These are phyloP conservation scores for Bostrychus sinensis DNA, from an alignment of 2,113 vertebrate species.

Conservation along the genomic window DNA sequence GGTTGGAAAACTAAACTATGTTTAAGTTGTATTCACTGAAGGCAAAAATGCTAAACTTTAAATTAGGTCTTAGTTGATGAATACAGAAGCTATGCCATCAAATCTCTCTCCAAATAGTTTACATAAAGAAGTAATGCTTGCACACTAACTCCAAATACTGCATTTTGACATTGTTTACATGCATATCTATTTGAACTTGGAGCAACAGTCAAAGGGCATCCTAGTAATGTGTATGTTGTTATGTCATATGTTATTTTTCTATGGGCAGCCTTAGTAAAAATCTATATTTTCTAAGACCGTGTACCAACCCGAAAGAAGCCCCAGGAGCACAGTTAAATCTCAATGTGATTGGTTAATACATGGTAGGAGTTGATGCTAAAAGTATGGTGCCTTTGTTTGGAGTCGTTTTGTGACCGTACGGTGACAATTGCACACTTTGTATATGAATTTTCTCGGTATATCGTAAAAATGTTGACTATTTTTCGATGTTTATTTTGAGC, in stretches of 20 bases:
- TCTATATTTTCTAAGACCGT: constrained; percentile 6
- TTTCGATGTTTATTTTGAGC: constrained; percentile 58
- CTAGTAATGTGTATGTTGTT: background rate
- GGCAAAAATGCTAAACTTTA: too few relatives aligned
- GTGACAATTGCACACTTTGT: constrained; percentile 74
- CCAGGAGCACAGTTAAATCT: constrained; percentile 2
- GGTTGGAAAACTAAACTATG: too few relatives aligned
- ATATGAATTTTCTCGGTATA: constrained; percentile 56
- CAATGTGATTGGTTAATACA: constrained; percentile 7
- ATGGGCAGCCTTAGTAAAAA: constrained; percentile 11
- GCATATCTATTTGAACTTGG: background rate
- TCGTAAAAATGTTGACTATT: constrained; percentile 62
- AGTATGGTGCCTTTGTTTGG: constrained; percentile 70
- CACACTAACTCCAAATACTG: background rate
- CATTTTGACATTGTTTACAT: background rate
- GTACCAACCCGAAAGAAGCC: background rate
- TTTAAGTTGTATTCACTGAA: too few relatives aligned
- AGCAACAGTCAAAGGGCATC: background rate
- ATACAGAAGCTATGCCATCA: too few relatives aligned
- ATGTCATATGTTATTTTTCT: background rate
- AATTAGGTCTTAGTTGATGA: too few relatives aligned
- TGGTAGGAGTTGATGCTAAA: constrained; percentile 31
- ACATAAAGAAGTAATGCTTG: background rate
- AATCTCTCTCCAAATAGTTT: background rate
- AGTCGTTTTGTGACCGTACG: constrained; percentile 58